These are phyloP conservation scores for Pedionomus torquatus DNA, from an alignment of 2,113 vertebrate genomes.

Conservation along the genomic window DNA sequence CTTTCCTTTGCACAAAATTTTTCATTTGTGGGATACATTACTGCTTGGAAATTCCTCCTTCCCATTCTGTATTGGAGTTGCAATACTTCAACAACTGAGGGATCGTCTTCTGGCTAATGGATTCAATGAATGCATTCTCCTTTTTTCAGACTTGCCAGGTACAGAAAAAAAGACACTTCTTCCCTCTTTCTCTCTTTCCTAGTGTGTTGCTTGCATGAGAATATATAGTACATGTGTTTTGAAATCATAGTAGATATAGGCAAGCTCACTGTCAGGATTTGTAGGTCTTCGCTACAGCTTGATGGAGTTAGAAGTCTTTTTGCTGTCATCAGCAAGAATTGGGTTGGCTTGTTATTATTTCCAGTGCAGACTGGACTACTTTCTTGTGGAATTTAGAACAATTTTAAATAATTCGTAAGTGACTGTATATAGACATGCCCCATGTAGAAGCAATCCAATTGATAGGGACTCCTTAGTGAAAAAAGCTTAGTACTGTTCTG, in stretches of 20 bases:
- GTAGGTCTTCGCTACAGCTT: background rate
- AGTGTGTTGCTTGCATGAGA: background rate
- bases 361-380: background rate
- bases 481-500: background rate
- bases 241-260: background rate
- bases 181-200: background rate
- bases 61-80: conserved; percentile 96
- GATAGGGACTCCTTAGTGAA: background rate
- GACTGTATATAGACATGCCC: background rate
- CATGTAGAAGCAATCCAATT: background rate
- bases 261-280: background rate
- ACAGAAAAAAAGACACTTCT: background rate
- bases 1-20: conserved; percentile 98
- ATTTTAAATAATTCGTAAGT: background rate
- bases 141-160: conserved; percentile 99
- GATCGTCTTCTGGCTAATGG: conserved; percentile 94
- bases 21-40: conserved; percentile 97
- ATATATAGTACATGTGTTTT: background rate
- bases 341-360: background rate
- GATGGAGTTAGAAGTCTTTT: background rate
- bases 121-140: conserved; percentile 98
- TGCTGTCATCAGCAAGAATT: background rate
- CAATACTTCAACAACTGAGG: conserved; percentile 93
- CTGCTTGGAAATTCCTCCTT: conserved; percentile 97
- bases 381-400: background rate